These are phyloP conservation scores for Palythoa heliodiscus DNA, from an alignment of 92 coral and sea anemone genomes.

Conservation along the genomic window DNA sequence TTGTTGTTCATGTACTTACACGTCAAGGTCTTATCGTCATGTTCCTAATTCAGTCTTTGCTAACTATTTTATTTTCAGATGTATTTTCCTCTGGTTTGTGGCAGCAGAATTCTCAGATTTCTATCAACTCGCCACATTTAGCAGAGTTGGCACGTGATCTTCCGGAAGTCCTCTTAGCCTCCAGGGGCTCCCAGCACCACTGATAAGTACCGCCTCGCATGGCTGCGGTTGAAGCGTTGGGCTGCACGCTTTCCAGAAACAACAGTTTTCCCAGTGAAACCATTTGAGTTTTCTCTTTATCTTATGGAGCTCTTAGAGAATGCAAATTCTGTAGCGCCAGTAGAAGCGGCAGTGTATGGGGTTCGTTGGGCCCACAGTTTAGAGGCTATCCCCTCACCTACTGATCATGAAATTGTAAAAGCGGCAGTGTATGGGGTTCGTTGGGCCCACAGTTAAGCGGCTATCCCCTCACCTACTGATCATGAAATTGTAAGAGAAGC, in stretches of 20 bases:
- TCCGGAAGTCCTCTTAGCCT: conserved; percentile 10
- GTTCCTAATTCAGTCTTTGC: not conserved
- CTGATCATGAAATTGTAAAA: conserved; percentile 24
- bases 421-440: no score
- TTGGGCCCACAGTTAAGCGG: no score
- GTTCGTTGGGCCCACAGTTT: conserved; percentile 41
- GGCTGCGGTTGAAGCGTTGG: conserved; percentile 26
- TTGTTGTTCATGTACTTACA: conserved; percentile 4
- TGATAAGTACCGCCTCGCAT: conserved; percentile 18
- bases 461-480: conserved; percentile 23
- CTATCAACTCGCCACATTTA: not conserved
- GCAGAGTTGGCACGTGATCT: conserved; percentile 8
- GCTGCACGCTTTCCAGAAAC: not conserved
- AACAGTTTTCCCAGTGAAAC: conserved; percentile 16
- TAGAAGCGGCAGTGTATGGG: conserved; percentile 25
- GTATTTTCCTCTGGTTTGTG: conserved; percentile 4
- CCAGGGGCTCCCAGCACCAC: conserved; percentile 17
- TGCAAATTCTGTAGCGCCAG: conserved; percentile 19
- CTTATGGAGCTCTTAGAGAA: conserved; percentile 4
- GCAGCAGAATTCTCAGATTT: conserved; percentile 15
- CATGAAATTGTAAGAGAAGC: conserved; percentile 28
- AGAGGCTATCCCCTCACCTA: conserved; percentile 25
- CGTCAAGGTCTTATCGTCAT: not conserved
- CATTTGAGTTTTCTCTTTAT: conserved; percentile 7
- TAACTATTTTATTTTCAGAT: conserved; percentile 6